These are phyloP conservation scores for Eristalis pertinax DNA, from an alignment of 2,888 invertebrate genomes.

Conservation along the genomic window DNA sequence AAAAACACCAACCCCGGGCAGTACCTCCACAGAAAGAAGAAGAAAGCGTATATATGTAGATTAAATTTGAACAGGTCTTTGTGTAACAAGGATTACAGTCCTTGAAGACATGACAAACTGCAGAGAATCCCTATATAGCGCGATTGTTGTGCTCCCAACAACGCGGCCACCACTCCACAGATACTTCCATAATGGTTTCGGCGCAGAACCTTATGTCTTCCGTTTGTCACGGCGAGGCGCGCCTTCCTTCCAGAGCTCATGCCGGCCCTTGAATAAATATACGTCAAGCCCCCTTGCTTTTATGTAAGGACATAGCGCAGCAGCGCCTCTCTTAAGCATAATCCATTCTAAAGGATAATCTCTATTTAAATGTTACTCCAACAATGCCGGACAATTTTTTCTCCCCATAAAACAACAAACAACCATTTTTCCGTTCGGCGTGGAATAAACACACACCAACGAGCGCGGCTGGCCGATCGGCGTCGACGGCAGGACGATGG, in stretches of 20 bases:
- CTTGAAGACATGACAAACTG: too few species aligned
- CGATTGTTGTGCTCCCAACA: too few species aligned
- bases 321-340: slow-evolving; percentile 12
- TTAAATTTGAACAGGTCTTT: too few species aligned
- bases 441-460: slow-evolving; percentile 42
- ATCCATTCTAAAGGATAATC: slow-evolving; percentile 48
- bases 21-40: too few species aligned
- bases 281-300: neutral
- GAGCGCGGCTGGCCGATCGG: slow-evolving; percentile 1
- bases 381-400: slow-evolving; percentile 42
- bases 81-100: too few species aligned
- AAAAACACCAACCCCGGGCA: too few species aligned
- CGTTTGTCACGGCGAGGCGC: neutral
- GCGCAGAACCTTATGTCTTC: neutral
- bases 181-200: neutral
- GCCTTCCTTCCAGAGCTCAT: neutral
- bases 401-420: slow-evolving; percentile 23
- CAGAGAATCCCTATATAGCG: too few species aligned
- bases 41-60: too few species aligned
- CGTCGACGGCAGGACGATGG: neutral
- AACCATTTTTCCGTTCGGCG: slow-evolving; percentile 10
- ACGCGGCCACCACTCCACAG: neutral
- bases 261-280: neutral
- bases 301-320: neutral
- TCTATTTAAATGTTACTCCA: slow-evolving; percentile 31